phyloP scores from a whole-genome alignment of 2,888 invertebrate genomes.

The Andrena flavipes region DNA sequence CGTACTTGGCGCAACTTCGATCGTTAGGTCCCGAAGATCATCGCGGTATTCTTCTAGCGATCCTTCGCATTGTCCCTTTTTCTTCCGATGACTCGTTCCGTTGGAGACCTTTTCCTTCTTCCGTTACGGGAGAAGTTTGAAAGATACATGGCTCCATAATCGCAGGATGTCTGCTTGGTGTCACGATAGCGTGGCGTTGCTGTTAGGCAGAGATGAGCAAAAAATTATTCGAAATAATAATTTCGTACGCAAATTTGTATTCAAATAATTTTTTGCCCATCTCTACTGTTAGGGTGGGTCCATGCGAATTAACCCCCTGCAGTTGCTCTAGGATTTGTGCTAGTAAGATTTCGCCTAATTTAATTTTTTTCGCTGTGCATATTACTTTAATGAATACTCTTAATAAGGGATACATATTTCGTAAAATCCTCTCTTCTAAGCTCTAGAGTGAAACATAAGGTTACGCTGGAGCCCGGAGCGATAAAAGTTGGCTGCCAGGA shows the following conservation, averaged over 20 bases:
- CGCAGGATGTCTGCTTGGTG: conserved; percentile 12
- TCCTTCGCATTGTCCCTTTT: conserved; percentile 15
- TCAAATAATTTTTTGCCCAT: too few relatives aligned
- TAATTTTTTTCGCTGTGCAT: background rate
- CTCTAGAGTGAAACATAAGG: background rate
- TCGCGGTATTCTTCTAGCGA: conserved; percentile 3
- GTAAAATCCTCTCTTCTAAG: conserved; percentile 13
- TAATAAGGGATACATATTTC: conserved; percentile 13
- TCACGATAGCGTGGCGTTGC: background rate
- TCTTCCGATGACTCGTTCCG: conserved; percentile 19
- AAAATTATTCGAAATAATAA: too few relatives aligned
- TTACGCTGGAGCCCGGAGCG: conserved; percentile 6
- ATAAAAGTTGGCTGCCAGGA: conserved; percentile 21
- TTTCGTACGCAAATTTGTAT: too few relatives aligned
- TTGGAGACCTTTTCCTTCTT: background rate
- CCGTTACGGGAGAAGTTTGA: conserved; percentile 19
- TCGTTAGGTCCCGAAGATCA: conserved; percentile 32
- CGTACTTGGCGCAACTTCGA: conserved; percentile 30
- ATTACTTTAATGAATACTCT: conserved; percentile 9
- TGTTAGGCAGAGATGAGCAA: too few relatives aligned
- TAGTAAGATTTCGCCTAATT: background rate
- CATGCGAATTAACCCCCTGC: too few relatives aligned
- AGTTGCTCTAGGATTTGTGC: too few relatives aligned
- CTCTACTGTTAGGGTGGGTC: too few relatives aligned
- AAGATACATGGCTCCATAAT: conserved; percentile 16